Base-by-base conservation (phyloP, 2,797 vertebrate genomes). In the Geotrypetes seraphini region DNA sequence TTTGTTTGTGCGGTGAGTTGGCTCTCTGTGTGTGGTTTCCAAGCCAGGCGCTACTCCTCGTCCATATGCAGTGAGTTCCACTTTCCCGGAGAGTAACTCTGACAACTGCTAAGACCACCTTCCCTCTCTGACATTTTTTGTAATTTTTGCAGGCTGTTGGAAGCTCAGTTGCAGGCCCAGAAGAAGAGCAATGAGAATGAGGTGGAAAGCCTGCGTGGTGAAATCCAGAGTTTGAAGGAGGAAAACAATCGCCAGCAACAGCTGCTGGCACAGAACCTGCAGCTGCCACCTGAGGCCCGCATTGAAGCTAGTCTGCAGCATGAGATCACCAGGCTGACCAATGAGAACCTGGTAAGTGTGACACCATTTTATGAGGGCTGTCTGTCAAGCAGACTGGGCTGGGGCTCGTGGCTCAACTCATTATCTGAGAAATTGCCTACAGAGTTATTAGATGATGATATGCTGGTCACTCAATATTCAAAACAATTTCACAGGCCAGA, bases 171-270 rank as follows among this genome's bases (percentile, higher is more conserved):
- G 31, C 94, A 98, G 77, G 60, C 84, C 0, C 93, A 96, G 84
- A 88, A 84, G 50, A 86, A 89, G 63, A 79, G 75, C 52, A 84
- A 95, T 2, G 93, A 99, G 35, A 88, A 73, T 0, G 91, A 96
- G 43, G 68, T 91, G 36, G 96, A 97, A 27, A 63, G 71, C 0
- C 56, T 97, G 44, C 86, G 89, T 0, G 87, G 91, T 3, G 92
- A 99, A 69, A 79, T 97, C 63, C 92, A 97, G 62, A 85, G 88
- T 36, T 75, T 97, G 36, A 97, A 97, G 63, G 95, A 97, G 30
- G 96, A 98, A 25, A 98, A 95, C 63, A 93, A 95, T 23, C 85
- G 91, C 6, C 94, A 99, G 72, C 95, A 99, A 78, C 93, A 99
- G 75, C 86, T 99, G 4, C 57, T 99, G 50, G 92, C 94, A 0